Evolutionary conservation across 2,113 vertebrate genomes (phyloP), one percentile per base, ranked within the genome.

Genomic region (Nerophis lumbriciformis): DNA sequence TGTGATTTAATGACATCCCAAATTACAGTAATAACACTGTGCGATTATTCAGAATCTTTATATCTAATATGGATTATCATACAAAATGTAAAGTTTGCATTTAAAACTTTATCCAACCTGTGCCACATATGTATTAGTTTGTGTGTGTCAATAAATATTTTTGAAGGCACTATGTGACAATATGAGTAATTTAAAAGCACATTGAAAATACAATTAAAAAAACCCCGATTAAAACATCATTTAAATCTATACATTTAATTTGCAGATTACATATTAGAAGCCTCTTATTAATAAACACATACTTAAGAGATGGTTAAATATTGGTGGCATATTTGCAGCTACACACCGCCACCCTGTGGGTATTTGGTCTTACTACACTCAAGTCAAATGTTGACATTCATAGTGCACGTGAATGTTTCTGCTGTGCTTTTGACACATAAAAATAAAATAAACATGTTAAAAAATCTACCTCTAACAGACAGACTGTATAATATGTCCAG

Each of bases 261-360:
- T 36, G 35, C 13, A 53, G 51, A 21, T 13, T 36, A 14, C 42
- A 11, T 11, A 12, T 45, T 53, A 35, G 21, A 5, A 35, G 6
- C 39, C 28, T 28, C 28, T 4, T 28, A 28, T 28, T 6, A 53
- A 5, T 36, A 16, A 45, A 21, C 4, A 57, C 10, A 10, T 16
- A 37, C n/a, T 8, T 13, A n/a, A 28, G 55, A 21, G 7, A 9
- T 6, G 8, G 7, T 9, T 10, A 48, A 14, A 55, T 10, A n/a
- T 37, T 4, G 16, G 21, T 37, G 8, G 16, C 12, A n/a, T 16
- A 53, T 19, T 5, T 66, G n/a, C 19, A 69, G 64, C 14, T 59
- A 6, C 65, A 69, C 58, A 76, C 74, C 65, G 2, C 79, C 74
- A 53, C 64, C 81, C 28, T 50, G 71, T 81, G 86, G 73, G 15